phyloP scores from a whole-genome alignment of 2,797 vertebrate species.

The Gobio occitaniae region DNA sequence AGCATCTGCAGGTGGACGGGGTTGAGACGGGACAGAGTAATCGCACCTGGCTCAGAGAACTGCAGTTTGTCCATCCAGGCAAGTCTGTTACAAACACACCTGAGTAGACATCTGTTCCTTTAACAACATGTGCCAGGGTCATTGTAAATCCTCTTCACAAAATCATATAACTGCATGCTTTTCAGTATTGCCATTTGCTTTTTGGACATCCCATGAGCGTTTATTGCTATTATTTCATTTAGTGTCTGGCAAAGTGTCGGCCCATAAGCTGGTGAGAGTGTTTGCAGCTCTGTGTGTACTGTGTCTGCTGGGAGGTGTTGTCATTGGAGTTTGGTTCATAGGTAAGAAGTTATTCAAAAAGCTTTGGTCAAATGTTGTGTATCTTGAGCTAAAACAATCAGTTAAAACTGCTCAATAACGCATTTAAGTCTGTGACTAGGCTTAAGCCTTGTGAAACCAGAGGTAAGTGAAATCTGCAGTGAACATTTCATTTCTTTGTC shows the following conservation, averaged over 20 bases:
- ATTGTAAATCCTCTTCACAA: background rate
- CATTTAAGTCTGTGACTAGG: background rate
- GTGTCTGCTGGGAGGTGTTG: conserved; percentile 80
- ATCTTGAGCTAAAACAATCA: background rate
- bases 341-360: conserved; percentile 73
- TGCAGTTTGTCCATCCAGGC: conserved; percentile 70
- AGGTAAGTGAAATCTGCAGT: background rate
- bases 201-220: background rate
- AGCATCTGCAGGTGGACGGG: conserved; percentile 63
- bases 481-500: conserved; percentile 29
- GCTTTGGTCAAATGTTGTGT: conserved; percentile 27
- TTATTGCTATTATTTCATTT: conserved; percentile 55
- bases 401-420: background rate
- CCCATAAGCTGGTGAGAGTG: conserved; percentile 74
- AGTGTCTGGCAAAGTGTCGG: conserved; percentile 67
- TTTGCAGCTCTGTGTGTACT: conserved; percentile 77
- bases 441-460: background rate
- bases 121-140: background rate
- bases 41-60: conserved; percentile 69
- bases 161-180: background rate
- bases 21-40: conserved; percentile 63
- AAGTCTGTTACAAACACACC: conserved; percentile 46
- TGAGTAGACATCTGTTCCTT: background rate
- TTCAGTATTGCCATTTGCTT: background rate
- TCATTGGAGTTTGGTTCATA: conserved; percentile 83